Percentiles rank a stretch among this genome's conserved stretches.
Evolutionary conservation across 2,797 vertebrate species (phyloP).

Genomic region (Takifugu rubripes): DNA sequence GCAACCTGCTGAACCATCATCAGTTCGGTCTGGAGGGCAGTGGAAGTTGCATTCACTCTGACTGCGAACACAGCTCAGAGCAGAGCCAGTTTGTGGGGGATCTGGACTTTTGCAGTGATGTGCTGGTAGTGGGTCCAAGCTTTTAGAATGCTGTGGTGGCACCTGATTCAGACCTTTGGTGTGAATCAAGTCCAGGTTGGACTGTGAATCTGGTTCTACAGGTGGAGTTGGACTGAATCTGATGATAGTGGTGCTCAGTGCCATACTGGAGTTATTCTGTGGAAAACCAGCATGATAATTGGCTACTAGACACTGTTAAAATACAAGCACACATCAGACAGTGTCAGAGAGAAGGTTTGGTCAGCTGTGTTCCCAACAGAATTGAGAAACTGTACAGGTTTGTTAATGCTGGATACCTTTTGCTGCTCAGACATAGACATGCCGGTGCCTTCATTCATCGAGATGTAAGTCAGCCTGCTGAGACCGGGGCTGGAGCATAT

Average conservation of each 20-base stretch:
- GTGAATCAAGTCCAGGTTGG: slow-evolving; percentile 26
- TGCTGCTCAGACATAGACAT: slow-evolving; percentile 54
- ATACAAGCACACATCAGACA: too few species aligned
- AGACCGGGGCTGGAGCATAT: slow-evolving; percentile 77
- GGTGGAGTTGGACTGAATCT: slow-evolving; percentile 82
- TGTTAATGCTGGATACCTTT: slow-evolving; percentile 66
- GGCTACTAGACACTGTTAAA: neutral
- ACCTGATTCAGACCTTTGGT: slow-evolving; percentile 42
- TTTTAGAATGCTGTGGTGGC: slow-evolving; percentile 53
- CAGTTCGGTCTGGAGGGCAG: slow-evolving; percentile 17
- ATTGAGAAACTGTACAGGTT: neutral
- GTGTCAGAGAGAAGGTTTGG: neutral
- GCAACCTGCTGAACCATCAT: slow-evolving; percentile 22
- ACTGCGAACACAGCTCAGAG: slow-evolving; percentile 56
- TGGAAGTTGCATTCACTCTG: slow-evolving; percentile 63
- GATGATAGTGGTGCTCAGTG: slow-evolving; percentile 91
- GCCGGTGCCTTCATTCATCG: slow-evolving; percentile 76
- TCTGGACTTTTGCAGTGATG: slow-evolving; percentile 48
- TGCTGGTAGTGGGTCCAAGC: slow-evolving; percentile 56
- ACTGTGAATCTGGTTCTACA: slow-evolving; percentile 59
- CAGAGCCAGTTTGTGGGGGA: slow-evolving; percentile 24
- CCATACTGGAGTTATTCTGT: slow-evolving; percentile 78
- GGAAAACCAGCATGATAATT: slow-evolving; percentile 4
- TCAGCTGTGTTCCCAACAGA: neutral
- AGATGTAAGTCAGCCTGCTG: slow-evolving; percentile 89